Base-by-base conservation (phyloP, 2,113 vertebrate species). In the Cyphomyrus discorhynchus region DNA sequence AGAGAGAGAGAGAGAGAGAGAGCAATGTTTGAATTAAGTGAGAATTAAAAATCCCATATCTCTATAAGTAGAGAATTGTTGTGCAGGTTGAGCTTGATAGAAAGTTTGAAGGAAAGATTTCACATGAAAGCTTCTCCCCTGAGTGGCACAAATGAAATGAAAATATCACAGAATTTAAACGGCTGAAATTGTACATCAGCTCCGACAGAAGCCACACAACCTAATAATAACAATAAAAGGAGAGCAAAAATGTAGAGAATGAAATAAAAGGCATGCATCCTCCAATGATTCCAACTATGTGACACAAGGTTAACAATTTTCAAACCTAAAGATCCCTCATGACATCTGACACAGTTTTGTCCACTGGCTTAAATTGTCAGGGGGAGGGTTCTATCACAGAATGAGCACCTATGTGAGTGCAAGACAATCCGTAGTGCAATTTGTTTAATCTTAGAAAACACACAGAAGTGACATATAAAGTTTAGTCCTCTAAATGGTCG, bases 341-440 rank as follows among this genome's bases (percentile, higher is more conserved):
- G 89, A 91, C 88, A 91, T 90, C 88, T 92, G 92, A 90, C 91
- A 90, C 90, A 89, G 89, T 86, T 89, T 90, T 47, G 91, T 89
- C 88, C 13, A 52, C 58, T 90, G 90, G 90, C 88, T 89, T 92
- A 91, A 91, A n/a, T 42, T 88, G 90, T 87, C 0, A 6, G 49
- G 46, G 15, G 24, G 84, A 15, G 88, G 84, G 92, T 6, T 92
- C 90, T 93, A 85, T 91, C 90, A 89, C 80, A 49, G 52, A 50
- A n/a, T 45, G 62, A 89, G 52, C 49, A 47, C 56, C 66, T 47
- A 88, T 53, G 88, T 50, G 56, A 88, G 42, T 90, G 70, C 80
- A 27, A 70, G 86, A 52, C 39, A 70, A 11, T 77, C 24, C 3
- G n/a, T 66, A 9, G 5, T 27, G 35, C 2, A 45, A 7, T 86